Percentiles rank a stretch among this genome's conserved stretches.
phyloP scores from a whole-genome alignment of 2,797 vertebrate genomes.

The Sphenodon punctatus region DNA sequence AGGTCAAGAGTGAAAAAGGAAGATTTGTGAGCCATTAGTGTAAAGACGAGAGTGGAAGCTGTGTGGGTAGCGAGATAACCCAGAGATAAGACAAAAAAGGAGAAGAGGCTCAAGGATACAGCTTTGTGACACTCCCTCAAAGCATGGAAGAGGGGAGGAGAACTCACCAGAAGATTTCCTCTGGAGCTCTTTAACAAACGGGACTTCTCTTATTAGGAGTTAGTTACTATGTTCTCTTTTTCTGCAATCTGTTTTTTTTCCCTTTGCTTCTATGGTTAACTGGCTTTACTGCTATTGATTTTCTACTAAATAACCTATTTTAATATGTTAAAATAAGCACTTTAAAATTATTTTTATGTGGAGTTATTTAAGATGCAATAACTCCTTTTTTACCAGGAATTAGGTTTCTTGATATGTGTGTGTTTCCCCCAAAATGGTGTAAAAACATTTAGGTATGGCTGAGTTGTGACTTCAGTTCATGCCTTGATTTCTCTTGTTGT shows the following conservation, averaged over 20 bases:
- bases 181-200: too few relatives aligned
- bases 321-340: too few relatives aligned
- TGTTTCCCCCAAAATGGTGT: too few relatives aligned
- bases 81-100: neutral
- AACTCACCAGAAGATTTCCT: neutral
- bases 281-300: neutral
- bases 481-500: too few relatives aligned
- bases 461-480: too few relatives aligned
- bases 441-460: too few relatives aligned
- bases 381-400: too few relatives aligned
- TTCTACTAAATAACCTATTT: neutral
- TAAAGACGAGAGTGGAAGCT: neutral
- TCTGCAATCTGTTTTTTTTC: neutral
- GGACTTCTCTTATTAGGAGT: too few relatives aligned
- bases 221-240: neutral
- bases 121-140: neutral
- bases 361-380: too few relatives aligned
- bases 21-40: conserved; percentile 10
- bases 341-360: too few relatives aligned
- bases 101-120: neutral
- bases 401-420: too few relatives aligned
- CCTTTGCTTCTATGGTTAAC: neutral
- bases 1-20: neutral
- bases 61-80: neutral
- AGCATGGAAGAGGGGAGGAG: neutral